A percentile compares a stretch with the other conserved stretches of the same genome.
Conservation (phyloP, 30 jellyfish, hydroid and myxozoan species). For the Chironex yamaguchii region DNA sequence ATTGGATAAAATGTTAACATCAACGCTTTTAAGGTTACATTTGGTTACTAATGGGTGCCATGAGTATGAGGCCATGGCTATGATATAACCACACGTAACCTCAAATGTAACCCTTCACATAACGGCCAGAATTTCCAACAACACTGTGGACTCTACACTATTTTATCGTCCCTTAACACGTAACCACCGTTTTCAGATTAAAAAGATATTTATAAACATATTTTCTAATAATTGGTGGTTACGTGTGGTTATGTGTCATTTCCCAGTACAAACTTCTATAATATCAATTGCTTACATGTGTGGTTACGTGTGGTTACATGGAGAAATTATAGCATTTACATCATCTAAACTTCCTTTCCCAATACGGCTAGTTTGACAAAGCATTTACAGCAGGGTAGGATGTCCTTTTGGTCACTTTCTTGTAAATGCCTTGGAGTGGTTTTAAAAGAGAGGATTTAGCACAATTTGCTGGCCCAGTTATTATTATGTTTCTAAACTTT, state of each 20-base stretch:
- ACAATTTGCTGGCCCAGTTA: constrained; percentile 47
- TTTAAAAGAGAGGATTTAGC: constrained; percentile 26
- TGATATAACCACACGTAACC: constrained; percentile 31
- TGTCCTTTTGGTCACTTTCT: no score
- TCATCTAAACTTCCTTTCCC: neutral
- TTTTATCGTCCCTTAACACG: constrained; percentile 3
- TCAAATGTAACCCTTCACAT: neutral
- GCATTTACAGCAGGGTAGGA: constrained; percentile 27
- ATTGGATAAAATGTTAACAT: constrained; percentile 2
- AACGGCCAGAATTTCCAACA: neutral
- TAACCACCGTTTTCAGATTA: constrained; percentile 14
- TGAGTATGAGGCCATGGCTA: no score
- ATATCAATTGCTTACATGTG: neutral
- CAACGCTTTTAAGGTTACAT: neutral
- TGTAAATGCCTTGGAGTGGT: constrained; percentile 11
- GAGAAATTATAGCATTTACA: neutral
- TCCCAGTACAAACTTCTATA: neutral
- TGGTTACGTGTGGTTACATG: constrained; percentile 42
- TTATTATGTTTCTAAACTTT: constrained; percentile 21
- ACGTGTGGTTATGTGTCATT: no score
- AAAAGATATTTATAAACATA: neutral
- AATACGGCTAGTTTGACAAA: constrained; percentile 7
- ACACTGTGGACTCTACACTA: neutral
- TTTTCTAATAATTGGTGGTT: neutral
- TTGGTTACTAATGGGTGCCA: no score